Conservation (phyloP, 2,888 invertebrate genomes). For the Cephus sareptanus region DNA sequence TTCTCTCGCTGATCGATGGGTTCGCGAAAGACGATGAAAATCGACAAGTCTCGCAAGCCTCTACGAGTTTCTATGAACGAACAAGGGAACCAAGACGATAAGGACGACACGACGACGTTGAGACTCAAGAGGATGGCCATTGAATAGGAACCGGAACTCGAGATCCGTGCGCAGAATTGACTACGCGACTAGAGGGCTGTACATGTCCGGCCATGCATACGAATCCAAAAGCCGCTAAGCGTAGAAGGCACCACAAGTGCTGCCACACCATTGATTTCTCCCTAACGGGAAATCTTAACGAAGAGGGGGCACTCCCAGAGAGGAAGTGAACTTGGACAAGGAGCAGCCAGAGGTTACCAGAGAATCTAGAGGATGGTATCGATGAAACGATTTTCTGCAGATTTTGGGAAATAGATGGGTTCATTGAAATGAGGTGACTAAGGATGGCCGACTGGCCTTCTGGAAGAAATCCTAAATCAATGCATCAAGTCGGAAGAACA, state of each 20-base stretch:
- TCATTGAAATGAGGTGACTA: too few species aligned
- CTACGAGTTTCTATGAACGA: background rate
- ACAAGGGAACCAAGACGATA: background rate
- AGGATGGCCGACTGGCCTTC: too few species aligned
- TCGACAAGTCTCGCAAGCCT: background rate
- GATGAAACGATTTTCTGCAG: too few species aligned
- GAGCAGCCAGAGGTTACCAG: too few species aligned
- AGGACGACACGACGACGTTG: background rate
- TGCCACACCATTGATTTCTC: slow-evolving; percentile 17
- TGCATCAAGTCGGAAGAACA: too few species aligned
- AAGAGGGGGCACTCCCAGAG: too few species aligned
- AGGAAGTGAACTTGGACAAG: too few species aligned
- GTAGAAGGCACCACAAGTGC: too few species aligned
- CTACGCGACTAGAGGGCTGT: slow-evolving; percentile 40
- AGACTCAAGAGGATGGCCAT: slow-evolving; percentile 17
- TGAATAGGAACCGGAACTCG: slow-evolving; percentile 62
- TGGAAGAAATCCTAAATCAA: too few species aligned
- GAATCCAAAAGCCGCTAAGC: slow-evolving; percentile 28
- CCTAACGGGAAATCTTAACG: background rate
- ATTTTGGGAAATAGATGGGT: too few species aligned
- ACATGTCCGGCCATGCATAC: slow-evolving; percentile 50
- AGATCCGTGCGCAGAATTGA: slow-evolving; percentile 59
- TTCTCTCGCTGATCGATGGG: background rate
- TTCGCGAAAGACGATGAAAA: background rate
- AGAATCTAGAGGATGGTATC: too few species aligned